phyloP scores from a whole-genome alignment of 2,797 vertebrate species.

The Arremon aurantiirostris region DNA sequence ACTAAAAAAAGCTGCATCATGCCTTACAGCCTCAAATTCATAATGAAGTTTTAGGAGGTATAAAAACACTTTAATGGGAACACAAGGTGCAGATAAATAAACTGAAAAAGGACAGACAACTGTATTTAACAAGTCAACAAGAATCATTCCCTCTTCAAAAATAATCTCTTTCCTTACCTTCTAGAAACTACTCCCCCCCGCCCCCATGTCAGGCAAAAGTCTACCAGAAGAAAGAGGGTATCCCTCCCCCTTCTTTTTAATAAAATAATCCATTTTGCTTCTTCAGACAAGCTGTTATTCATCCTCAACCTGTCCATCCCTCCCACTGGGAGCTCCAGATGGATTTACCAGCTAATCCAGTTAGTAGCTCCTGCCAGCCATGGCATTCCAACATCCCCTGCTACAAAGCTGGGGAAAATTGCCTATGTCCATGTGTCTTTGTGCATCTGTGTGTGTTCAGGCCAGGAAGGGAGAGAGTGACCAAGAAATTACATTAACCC shows the following conservation, averaged over 20 bases:
- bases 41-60: background rate
- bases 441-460: background rate
- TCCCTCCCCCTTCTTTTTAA: slow-evolving; percentile 31
- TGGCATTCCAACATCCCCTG: slow-evolving; percentile 53
- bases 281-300: slow-evolving; percentile 73
- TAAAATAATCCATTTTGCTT: slow-evolving; percentile 70
- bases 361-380: slow-evolving; percentile 70
- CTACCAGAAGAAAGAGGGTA: slow-evolving; percentile 45
- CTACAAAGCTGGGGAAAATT: background rate
- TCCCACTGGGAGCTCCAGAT: slow-evolving; percentile 71
- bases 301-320: slow-evolving; percentile 61
- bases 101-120: background rate
- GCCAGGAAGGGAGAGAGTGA: background rate
- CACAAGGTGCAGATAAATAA: background rate
- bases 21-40: background rate
- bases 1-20: background rate
- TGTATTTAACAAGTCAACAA: background rate
- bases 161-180: background rate
- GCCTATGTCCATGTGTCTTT: background rate
- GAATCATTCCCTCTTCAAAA: background rate
- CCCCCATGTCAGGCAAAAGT: slow-evolving; percentile 17
- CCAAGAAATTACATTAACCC: background rate
- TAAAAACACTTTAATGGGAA: background rate
- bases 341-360: slow-evolving; percentile 76
- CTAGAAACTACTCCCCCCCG: background rate